A percentile compares a stretch with the other conserved stretches of the same genome.
Conservation (phyloP, 2,797 vertebrate species). For the Halcyon smyrnensis region DNA sequence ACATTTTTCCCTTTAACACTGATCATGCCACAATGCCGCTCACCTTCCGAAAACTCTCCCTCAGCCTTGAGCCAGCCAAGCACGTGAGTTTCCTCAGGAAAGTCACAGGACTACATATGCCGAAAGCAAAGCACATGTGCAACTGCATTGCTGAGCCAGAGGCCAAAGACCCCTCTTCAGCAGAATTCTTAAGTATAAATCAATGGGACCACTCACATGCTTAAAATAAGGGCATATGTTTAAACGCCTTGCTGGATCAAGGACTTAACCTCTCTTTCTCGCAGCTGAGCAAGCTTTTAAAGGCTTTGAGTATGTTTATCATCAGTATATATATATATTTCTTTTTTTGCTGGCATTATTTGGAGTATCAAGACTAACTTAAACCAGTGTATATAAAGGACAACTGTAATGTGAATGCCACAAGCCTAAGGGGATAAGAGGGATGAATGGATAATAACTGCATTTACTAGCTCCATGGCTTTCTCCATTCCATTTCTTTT, state of each 20-base stretch:
- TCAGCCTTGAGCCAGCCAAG: not conserved
- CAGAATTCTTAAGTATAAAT: not conserved
- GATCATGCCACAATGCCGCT: accelerated
- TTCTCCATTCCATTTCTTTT: not conserved
- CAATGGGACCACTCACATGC: not conserved
- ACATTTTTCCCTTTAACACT: not conserved
- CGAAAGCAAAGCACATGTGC: not conserved
- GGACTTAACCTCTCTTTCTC: not conserved
- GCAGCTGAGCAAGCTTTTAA: not conserved
- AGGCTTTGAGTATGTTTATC: not conserved
- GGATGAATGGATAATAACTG: not conserved
- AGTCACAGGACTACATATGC: not conserved
- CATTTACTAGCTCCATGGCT: not conserved
- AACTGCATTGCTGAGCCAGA: not conserved
- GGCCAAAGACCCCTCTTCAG: not conserved
- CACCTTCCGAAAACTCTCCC: not conserved
- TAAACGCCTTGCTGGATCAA: conserved; percentile 11
- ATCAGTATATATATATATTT: not conserved
- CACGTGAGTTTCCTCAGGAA: conserved; percentile 6
- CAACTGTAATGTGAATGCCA: not conserved
- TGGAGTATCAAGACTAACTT: not conserved
- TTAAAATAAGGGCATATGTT: not conserved
- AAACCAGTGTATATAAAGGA: not conserved
- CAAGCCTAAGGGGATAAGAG: not conserved
- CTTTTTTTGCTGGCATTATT: not conserved